These are phyloP conservation scores for Macrocentrus cingulum DNA, from an alignment of 1,140 invertebrate genomes.

Conservation along the genomic window DNA sequence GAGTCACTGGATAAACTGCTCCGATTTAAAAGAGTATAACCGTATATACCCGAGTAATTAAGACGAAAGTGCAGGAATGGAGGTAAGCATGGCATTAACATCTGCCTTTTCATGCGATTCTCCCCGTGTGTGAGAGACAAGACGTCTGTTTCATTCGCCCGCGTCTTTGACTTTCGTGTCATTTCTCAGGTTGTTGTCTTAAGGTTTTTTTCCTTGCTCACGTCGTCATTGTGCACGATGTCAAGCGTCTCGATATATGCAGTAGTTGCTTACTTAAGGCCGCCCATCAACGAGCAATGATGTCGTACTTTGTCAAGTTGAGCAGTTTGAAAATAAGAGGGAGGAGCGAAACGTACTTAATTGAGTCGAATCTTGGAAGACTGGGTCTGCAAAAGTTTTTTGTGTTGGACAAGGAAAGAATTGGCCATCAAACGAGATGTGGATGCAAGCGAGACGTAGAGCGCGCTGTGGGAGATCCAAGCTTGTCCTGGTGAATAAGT, in stretches of 20 bases:
- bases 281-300: conserved; percentile 50
- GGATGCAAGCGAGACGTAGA: conserved; percentile 9
- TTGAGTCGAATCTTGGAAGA: conserved; percentile 50
- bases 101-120: conserved; percentile 18
- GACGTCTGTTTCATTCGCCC: conserved; percentile 33
- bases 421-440: conserved; percentile 4
- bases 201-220: not conserved
- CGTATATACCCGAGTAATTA: too few relatives aligned
- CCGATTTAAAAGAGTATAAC: too few relatives aligned
- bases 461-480: conserved; percentile 21
- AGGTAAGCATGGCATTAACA: too few relatives aligned
- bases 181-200: not conserved
- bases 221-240: not conserved
- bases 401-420: conserved; percentile 21
- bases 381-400: conserved; percentile 37
- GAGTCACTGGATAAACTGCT: too few relatives aligned
- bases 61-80: too few relatives aligned
- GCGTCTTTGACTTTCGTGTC: conserved; percentile 21
- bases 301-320: conserved; percentile 49
- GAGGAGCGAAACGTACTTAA: conserved; percentile 38
- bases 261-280: conserved; percentile 42
- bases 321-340: conserved; percentile 14
- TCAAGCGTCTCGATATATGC: conserved; percentile 6
- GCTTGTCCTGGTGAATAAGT: conserved; percentile 8
- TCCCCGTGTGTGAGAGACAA: conserved; percentile 41